These are phyloP conservation scores for Xestia xanthographa DNA, from an alignment of 2,888 invertebrate genomes.

Conservation along the genomic window DNA sequence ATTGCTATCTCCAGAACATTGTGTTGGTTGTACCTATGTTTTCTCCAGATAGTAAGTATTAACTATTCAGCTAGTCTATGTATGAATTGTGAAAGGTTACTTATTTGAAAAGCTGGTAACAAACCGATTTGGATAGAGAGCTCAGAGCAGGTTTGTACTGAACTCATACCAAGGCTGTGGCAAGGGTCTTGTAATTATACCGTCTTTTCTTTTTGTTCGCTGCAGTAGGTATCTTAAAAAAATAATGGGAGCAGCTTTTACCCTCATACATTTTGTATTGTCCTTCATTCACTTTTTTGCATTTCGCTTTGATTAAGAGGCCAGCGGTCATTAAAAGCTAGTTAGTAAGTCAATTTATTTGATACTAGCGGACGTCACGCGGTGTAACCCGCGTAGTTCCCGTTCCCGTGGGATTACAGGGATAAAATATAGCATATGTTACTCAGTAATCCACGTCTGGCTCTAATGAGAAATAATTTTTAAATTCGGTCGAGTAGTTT, in stretches of 20 bases:
- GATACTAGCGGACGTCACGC: too few species aligned
- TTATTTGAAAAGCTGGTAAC: not conserved
- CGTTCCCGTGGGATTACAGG: too few species aligned
- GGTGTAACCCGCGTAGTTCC: too few species aligned
- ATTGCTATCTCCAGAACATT: conserved; percentile 85
- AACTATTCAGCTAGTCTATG: not conserved
- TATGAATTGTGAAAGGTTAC: not conserved
- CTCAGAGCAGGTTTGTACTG: not conserved
- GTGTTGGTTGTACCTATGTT: conserved; percentile 87
- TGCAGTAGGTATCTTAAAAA: not conserved
- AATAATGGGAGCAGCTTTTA: not conserved
- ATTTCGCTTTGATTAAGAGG: not conserved
- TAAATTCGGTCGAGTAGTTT: too few species aligned
- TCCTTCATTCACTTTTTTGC: not conserved
- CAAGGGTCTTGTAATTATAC: not conserved
- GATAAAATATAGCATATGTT: too few species aligned
- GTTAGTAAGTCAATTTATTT: not conserved
- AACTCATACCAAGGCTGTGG: not conserved
- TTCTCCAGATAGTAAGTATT: conserved; percentile 78
- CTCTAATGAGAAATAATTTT: too few species aligned
- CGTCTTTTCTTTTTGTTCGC: not conserved
- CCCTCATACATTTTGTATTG: not conserved
- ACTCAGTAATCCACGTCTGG: too few species aligned
- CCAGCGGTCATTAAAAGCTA: not conserved
- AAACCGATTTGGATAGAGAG: not conserved